phyloP scores from a whole-genome alignment of 1,140 invertebrate genomes.

The Xylocopa sonorina region DNA sequence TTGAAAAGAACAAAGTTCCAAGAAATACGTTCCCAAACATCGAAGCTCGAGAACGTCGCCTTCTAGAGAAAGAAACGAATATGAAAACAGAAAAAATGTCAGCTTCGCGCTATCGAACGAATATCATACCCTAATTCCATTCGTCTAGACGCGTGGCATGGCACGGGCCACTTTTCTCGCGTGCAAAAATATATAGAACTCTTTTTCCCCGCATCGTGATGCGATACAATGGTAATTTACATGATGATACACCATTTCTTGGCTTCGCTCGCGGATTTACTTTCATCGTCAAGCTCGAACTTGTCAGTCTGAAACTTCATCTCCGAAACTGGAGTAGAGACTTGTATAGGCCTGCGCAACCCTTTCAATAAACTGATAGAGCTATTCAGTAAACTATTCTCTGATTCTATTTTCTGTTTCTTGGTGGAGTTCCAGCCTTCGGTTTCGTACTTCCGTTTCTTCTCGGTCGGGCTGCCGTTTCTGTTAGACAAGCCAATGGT shows the following conservation, averaged over 20 bases:
- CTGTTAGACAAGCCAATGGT: slow-evolving; percentile 31
- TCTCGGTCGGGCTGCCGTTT: slow-evolving; percentile 65
- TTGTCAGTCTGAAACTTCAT: slow-evolving; percentile 67
- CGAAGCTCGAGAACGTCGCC: too few relatives aligned
- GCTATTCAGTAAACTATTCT: slow-evolving; percentile 64
- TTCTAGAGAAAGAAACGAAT: not conserved
- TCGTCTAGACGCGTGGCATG: not conserved
- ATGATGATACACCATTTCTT: slow-evolving; percentile 76
- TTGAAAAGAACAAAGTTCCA: not conserved
- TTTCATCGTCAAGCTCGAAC: slow-evolving; percentile 52
- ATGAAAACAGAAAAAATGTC: not conserved
- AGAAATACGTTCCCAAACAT: not conserved
- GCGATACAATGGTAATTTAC: slow-evolving; percentile 61
- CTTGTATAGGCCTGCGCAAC: slow-evolving; percentile 66
- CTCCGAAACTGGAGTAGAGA: slow-evolving; percentile 65
- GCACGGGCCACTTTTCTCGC: not conserved
- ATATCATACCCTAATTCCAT: not conserved
- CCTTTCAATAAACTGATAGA: slow-evolving; percentile 69
- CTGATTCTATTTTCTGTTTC: slow-evolving; percentile 66
- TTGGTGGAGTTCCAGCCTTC: slow-evolving; percentile 54
- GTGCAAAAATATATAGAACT: slow-evolving; percentile 25
- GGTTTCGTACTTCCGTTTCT: slow-evolving; percentile 69
- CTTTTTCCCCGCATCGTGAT: not conserved
- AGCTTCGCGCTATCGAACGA: not conserved
- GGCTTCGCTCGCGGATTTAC: slow-evolving; percentile 37